Base-by-base conservation (phyloP, 2,888 invertebrate species). In the Macaria liturata region DNA sequence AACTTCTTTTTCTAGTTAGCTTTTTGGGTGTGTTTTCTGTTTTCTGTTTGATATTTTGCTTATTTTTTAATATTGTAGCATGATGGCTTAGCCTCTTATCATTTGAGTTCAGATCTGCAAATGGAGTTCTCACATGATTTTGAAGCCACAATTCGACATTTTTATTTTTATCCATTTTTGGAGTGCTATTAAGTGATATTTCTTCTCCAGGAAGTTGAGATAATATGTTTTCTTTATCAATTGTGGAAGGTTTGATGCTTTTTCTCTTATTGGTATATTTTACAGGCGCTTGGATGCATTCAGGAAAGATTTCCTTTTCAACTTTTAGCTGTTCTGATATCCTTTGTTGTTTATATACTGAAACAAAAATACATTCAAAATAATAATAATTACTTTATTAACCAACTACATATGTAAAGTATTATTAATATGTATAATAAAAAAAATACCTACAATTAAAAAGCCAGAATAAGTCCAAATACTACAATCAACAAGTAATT, bases 261-360 rank as follows among this genome's bases (percentile, higher is more conserved):
- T 81, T 90, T 55, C 82, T 82, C 72, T 84, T 90, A 66, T 91
- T 91, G 59, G 58, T 77, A 72, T 91, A 91, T 66, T 84, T 89
- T 31, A 65, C 55, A 47, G 83, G 82, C 59, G 88, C 91, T 78
- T 91, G 89, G 64, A 91, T 89, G 63, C 88, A 87, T 69, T 83
- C 70, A 57, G 91, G 90, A 61, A 91, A 91, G n/a, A 90, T 4
- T 63, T 86, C 76, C 66, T 82, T 89, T 75, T 91, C 91, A 48
- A 80, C 64, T 73, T 81, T 86, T 48, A 85, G 67, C 59, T 84
- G 80, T 57, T 88, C 86, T 51, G 85, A 88, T 57, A 83, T 57
- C 63, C 84, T 77, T 46, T 76, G 72, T 45, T 75, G 76, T 68
- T 66, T 80, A 52, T 79, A 75, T 49, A 87, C 90, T 90, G 70